Evolutionary conservation across 2,113 vertebrate species (phyloP).

Genomic region (Mastomys natalensis): DNA sequence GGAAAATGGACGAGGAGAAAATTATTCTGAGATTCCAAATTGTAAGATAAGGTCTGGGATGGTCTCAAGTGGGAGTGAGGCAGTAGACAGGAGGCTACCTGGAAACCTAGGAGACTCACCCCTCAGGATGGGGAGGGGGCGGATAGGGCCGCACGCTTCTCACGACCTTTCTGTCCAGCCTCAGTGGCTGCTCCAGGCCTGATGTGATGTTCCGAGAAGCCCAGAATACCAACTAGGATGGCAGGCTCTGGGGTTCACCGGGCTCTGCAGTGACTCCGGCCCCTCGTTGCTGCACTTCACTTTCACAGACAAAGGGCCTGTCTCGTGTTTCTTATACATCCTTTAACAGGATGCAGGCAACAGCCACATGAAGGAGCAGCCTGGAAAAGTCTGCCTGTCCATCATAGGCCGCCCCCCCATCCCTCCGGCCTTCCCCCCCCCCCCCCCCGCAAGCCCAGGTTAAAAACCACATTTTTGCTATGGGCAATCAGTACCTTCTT

Average conservation of each 20-base stretch:
- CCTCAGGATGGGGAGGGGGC: neutral
- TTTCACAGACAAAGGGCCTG: neutral
- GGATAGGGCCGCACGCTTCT: neutral
- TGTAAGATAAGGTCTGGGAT: neutral
- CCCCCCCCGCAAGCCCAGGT: neutral
- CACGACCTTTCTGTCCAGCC: neutral
- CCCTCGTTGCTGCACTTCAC: neutral
- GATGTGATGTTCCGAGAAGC: neutral
- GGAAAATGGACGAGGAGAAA: conserved; percentile 1
- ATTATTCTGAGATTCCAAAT: neutral
- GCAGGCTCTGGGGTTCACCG: neutral
- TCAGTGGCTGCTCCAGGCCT: neutral
- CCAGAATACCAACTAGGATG: neutral
- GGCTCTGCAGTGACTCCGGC: neutral
- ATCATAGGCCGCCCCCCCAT: neutral
- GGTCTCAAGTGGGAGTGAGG: neutral
- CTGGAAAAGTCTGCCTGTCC: neutral
- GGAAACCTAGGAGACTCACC: neutral
- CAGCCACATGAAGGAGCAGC: neutral
- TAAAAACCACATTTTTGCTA: neutral
- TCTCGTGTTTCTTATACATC: neutral
- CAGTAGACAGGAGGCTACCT: neutral
- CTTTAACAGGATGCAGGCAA: neutral
- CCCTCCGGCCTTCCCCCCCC: no score
- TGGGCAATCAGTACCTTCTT: neutral